A percentile compares a stretch with the other conserved stretches of the same genome.
These are phyloP conservation scores for Thalassaphorura encarpata DNA, from an alignment of 1,140 invertebrate genomes.

Conservation along the genomic window DNA sequence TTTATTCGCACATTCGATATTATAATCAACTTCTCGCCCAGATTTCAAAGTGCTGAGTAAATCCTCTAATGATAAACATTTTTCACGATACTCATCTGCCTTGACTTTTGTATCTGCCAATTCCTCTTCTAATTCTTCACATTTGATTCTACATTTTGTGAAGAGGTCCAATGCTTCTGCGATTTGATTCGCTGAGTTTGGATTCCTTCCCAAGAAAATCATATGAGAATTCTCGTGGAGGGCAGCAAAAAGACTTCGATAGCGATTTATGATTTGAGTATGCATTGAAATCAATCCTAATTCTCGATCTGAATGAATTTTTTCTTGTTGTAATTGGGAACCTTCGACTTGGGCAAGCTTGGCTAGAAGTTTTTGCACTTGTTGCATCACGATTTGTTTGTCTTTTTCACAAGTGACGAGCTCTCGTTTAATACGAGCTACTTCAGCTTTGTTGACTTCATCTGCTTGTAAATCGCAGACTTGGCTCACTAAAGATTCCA, in stretches of 20 bases:
- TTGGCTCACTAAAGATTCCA: conserved; percentile 4
- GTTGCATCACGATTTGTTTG: conserved; percentile 10
- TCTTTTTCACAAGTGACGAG: conserved; percentile 7
- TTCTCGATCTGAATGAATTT: conserved; percentile 10
- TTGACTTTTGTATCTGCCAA: background rate
- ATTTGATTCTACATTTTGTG: background rate
- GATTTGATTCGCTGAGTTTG: background rate
- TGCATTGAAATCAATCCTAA: conserved; percentile 11
- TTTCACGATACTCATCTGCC: background rate
- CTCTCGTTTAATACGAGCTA: background rate
- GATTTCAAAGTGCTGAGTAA: background rate
- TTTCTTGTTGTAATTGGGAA: conserved; percentile 3
- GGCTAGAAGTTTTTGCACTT: conserved; percentile 8
- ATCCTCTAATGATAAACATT: conserved; percentile 8
- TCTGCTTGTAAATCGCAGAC: conserved; percentile 5
- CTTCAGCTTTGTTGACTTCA: conserved; percentile 2
- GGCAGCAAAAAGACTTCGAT: conserved; percentile 10
- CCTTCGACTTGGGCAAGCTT: conserved; percentile 9
- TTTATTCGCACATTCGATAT: background rate
- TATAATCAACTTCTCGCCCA: conserved; percentile 1
- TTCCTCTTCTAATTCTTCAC: conserved; percentile 5
- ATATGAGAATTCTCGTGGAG: conserved; percentile 8
- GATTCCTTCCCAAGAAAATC: background rate
- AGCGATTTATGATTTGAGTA: conserved; percentile 9
- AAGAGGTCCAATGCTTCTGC: conserved; percentile 7